phyloP scores from a whole-genome alignment of 2,888 invertebrate species.

The Drosophila nr. perissopoda region DNA sequence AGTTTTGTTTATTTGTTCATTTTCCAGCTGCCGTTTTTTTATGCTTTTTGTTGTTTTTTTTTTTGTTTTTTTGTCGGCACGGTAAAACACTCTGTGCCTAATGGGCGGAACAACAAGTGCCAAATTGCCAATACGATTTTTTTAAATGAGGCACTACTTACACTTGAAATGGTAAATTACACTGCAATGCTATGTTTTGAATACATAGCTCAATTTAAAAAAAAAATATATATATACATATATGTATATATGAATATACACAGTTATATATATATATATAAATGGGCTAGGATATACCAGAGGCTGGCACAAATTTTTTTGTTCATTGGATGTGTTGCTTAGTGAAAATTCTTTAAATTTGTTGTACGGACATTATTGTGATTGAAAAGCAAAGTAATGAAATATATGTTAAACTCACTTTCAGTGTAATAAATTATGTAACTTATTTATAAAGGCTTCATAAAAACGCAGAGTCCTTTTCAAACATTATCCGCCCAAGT shows the following conservation, averaged over 20 bases:
- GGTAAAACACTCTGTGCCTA: constrained; percentile 46
- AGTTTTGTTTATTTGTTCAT: constrained; percentile 74
- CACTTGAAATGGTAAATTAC: constrained; percentile 16
- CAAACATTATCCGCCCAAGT: not conserved
- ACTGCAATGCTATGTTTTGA: constrained; percentile 1
- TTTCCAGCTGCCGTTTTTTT: constrained; percentile 30
- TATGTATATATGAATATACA: not conserved
- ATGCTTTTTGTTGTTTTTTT: not conserved
- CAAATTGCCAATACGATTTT: constrained; percentile 26
- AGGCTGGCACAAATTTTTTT: not conserved
- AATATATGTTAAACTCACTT: not conserved
- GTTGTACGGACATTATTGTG: not conserved
- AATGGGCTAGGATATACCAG: not conserved
- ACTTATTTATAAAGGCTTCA: not conserved
- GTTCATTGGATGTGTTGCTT: no score
- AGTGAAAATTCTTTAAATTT: not conserved
- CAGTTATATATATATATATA: not conserved
- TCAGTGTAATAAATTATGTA: not conserved
- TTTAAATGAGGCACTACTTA: constrained; percentile 18
- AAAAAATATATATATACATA: not conserved
- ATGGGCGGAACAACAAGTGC: constrained; percentile 47
- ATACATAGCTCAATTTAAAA: not conserved
- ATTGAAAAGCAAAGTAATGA: not conserved
- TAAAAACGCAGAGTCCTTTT: not conserved
- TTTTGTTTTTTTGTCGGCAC: constrained; percentile 7